These are phyloP conservation scores for Isaurus tuberculatus DNA, from an alignment of 92 coral and sea anemone genomes.

Conservation along the genomic window DNA sequence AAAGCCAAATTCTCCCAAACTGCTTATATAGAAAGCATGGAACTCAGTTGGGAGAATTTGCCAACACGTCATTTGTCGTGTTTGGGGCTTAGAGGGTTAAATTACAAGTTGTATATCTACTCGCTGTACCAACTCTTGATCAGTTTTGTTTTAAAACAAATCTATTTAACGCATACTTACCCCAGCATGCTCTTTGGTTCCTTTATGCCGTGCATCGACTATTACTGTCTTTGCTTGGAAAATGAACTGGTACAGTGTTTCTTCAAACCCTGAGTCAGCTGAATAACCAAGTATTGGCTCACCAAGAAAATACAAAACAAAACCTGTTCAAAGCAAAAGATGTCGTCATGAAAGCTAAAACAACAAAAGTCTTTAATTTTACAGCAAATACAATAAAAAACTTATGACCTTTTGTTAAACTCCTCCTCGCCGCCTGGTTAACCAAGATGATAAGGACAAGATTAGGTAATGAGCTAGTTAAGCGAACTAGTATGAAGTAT, in stretches of 20 bases:
- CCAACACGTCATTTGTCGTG: too few relatives aligned
- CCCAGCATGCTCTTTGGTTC: conserved; percentile 58
- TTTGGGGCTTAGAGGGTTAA: too few relatives aligned
- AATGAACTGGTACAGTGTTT: conserved; percentile 63
- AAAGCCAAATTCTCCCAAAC: too few relatives aligned
- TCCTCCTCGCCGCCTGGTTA: too few relatives aligned
- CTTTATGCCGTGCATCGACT: conserved; percentile 60
- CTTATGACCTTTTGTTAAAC: too few relatives aligned
- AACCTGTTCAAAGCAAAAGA: conserved; percentile 35
- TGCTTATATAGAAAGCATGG: too few relatives aligned
- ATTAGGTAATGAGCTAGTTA: too few relatives aligned
- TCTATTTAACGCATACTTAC: conserved; percentile 24
- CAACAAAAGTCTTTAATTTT: neutral
- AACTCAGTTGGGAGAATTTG: too few relatives aligned
- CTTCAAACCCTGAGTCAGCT: conserved; percentile 65
- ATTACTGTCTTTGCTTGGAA: conserved; percentile 69
- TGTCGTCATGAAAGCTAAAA: neutral
- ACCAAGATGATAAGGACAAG: too few relatives aligned
- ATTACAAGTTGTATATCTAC: too few relatives aligned
- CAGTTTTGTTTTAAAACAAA: neutral
- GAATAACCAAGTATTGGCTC: conserved; percentile 69
- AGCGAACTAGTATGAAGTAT: too few relatives aligned
- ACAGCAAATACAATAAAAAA: too few relatives aligned
- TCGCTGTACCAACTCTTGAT: neutral
- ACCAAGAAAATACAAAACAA: conserved; percentile 56